These are phyloP conservation scores for Rhagium mordax DNA, from an alignment of 2,888 invertebrate species.

Conservation along the genomic window DNA sequence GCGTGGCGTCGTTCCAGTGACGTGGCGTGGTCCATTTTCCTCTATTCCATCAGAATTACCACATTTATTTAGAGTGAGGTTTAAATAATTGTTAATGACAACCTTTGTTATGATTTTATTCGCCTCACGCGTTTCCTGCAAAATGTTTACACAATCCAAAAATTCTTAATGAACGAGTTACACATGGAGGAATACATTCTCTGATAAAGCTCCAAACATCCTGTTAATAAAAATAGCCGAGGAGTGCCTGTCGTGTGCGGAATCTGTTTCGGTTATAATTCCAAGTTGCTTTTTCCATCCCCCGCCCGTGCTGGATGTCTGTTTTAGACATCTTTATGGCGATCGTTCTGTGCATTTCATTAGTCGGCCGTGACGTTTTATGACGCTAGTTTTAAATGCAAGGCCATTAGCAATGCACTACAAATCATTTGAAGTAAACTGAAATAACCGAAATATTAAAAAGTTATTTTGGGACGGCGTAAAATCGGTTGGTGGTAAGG, in stretches of 20 bases:
- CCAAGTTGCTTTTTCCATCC: background rate
- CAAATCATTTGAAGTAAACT: conserved; percentile 9
- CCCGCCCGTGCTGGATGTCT: conserved; percentile 4
- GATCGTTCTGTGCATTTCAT: conserved; percentile 16
- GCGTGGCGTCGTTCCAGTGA: too few species aligned
- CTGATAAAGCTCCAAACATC: background rate
- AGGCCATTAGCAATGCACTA: conserved; percentile 8
- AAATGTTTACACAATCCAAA: background rate
- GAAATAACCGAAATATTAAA: background rate
- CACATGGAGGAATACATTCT: background rate
- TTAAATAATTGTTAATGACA: too few species aligned
- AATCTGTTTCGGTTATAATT: conserved; percentile 8
- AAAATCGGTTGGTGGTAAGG: too few species aligned
- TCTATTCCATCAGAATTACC: too few species aligned
- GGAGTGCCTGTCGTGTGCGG: background rate
- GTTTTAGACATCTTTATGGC: conserved; percentile 20
- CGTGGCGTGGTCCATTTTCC: too few species aligned
- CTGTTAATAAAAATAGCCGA: conserved; percentile 8
- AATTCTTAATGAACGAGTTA: background rate
- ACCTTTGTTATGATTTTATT: too few species aligned
- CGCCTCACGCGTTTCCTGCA: background rate
- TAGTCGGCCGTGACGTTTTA: conserved; percentile 16
- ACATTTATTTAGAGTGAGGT: too few species aligned
- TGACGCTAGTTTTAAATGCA: conserved; percentile 12
- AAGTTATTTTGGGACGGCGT: background rate